phyloP scores from a whole-genome alignment of 2,797 vertebrate genomes.

The Poeciliopsis infans region DNA sequence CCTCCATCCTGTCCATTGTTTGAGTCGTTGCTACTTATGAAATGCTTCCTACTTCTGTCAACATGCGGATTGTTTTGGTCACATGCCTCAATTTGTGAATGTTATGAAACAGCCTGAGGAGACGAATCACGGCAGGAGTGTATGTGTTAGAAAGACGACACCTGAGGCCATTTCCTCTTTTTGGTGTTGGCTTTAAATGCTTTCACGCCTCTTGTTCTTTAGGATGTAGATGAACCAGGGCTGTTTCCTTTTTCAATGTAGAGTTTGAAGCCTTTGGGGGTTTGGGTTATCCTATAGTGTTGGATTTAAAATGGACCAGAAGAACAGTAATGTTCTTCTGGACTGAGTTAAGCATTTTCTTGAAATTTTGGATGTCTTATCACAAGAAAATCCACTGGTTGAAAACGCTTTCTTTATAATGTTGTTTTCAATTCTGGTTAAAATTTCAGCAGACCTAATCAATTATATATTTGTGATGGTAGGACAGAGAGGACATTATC shows the following conservation, averaged over 20 bases:
- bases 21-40: background rate
- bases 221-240: background rate
- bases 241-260: background rate
- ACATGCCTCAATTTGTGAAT: background rate
- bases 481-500: background rate
- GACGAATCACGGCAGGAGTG: background rate
- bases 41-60: background rate
- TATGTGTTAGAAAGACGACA: background rate
- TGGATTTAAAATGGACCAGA: background rate
- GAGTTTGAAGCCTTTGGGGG: background rate
- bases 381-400: background rate
- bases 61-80: constrained; percentile 1
- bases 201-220: background rate
- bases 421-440: background rate
- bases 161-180: background rate
- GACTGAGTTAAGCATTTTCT: background rate
- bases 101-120: background rate
- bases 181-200: background rate
- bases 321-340: background rate
- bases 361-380: background rate
- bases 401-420: background rate
- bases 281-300: background rate
- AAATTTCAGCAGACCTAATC: background rate
- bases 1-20: background rate
- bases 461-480: background rate